A percentile compares a stretch with the other conserved stretches of the same genome.
Conservation (phyloP, 2,888 invertebrate species). For the Drosophila pegasa region DNA sequence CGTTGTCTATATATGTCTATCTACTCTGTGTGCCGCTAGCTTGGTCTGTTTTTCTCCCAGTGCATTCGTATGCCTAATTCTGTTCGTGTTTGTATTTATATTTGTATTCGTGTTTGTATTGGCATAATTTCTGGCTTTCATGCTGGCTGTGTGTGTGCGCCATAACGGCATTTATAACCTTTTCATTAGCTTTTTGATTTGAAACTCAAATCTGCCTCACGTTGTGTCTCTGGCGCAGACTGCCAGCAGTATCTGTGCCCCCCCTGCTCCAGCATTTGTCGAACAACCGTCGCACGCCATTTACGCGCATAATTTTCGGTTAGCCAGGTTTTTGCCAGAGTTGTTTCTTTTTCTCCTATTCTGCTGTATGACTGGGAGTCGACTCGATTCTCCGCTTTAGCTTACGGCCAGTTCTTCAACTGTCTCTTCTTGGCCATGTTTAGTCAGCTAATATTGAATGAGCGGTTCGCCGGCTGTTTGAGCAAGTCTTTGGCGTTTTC, state of each 20-base stretch:
- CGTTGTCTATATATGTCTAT: background rate
- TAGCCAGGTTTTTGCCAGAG: constrained; percentile 28
- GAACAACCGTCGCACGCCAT: constrained; percentile 45
- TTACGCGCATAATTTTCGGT: constrained; percentile 62
- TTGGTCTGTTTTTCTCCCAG: background rate
- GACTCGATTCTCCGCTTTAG: constrained; percentile 20
- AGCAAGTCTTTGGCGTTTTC: constrained; percentile 46
- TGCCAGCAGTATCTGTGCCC: constrained; percentile 1
- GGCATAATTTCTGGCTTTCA: constrained; percentile 63
- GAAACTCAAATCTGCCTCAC: constrained; percentile 67
- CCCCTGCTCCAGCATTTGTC: background rate
- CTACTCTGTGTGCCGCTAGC: background rate
- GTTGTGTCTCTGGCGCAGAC: constrained; percentile 39
- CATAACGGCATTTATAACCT: constrained; percentile 76
- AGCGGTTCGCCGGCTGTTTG: constrained; percentile 27
- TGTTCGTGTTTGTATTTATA: constrained; percentile 18
- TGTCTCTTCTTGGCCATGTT: constrained; percentile 42
- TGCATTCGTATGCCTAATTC: constrained; percentile 24
- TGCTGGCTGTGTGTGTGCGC: constrained; percentile 26
- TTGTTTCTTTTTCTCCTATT: constrained; percentile 6
- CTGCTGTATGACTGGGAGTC: constrained; percentile 19
- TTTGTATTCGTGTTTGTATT: constrained; percentile 51
- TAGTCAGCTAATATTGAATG: constrained; percentile 52
- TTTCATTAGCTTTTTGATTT: constrained; percentile 80
- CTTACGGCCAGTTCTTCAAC: constrained; percentile 29